phyloP scores from a whole-genome alignment of 2,888 invertebrate genomes.

The Pseudolycoriella hygida region DNA sequence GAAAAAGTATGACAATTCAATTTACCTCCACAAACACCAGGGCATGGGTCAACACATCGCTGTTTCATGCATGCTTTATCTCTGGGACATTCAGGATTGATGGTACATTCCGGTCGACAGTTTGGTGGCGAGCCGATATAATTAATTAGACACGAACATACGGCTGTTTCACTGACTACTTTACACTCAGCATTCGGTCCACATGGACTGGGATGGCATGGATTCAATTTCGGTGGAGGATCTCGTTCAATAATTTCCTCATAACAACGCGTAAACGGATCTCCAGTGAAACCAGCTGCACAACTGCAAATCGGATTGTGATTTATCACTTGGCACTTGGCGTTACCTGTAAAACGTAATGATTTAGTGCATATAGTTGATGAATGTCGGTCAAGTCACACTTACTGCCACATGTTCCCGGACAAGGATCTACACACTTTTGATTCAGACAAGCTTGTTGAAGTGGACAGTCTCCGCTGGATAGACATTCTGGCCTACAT shows the following conservation, averaged over 20 bases:
- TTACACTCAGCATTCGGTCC: conserved; percentile 44
- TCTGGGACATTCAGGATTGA: conserved; percentile 43
- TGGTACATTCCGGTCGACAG: conserved; percentile 45
- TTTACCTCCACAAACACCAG: conserved; percentile 42
- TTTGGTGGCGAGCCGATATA: conserved; percentile 47
- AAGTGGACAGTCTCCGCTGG: conserved; percentile 56
- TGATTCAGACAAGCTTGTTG: conserved; percentile 54
- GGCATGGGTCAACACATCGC: conserved; percentile 54
- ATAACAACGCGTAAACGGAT: conserved; percentile 52
- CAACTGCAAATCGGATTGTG: conserved; percentile 70
- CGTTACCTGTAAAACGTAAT: conserved; percentile 26
- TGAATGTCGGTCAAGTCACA: not conserved
- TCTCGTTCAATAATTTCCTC: conserved; percentile 22
- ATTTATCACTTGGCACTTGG: conserved; percentile 64
- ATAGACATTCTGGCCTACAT: conserved; percentile 63
- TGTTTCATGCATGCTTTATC: conserved; percentile 47
- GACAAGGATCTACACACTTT: conserved; percentile 61
- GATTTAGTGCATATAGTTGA: conserved; percentile 5
- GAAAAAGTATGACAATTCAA: too few species aligned
- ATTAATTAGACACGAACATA: conserved; percentile 39
- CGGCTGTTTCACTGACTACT: conserved; percentile 34
- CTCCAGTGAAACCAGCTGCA: conserved; percentile 48
- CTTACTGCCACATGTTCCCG: conserved; percentile 51
- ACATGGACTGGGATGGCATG: conserved; percentile 46
- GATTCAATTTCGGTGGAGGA: conserved; percentile 30